These are phyloP conservation scores for Bombus picipes DNA, from an alignment of 1,140 invertebrate genomes.

Conservation along the genomic window DNA sequence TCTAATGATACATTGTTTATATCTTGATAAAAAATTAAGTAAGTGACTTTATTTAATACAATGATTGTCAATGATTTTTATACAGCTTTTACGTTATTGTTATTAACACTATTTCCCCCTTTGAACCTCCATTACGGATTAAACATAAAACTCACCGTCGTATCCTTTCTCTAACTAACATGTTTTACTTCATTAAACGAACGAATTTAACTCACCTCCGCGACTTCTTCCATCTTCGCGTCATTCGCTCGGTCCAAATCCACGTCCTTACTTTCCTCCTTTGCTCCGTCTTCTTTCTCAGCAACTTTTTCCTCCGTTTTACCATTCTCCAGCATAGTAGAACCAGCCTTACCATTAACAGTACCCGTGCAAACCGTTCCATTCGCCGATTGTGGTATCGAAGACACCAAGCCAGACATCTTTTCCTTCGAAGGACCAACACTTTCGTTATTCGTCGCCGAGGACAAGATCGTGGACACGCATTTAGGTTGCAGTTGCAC, in stretches of 20 bases:
- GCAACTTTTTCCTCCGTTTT: background rate
- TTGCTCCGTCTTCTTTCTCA: background rate
- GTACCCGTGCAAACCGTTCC: background rate
- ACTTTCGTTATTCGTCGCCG: background rate
- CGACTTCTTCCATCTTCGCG: constrained; percentile 14
- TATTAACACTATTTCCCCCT: background rate
- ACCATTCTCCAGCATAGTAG: background rate
- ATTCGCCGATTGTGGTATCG: background rate
- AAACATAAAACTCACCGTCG: background rate
- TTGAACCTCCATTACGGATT: background rate
- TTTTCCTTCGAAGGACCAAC: background rate
- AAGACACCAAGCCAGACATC: background rate
- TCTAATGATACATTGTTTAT: background rate
- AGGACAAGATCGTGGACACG: constrained; percentile 9
- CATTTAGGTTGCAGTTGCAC: constrained; percentile 21
- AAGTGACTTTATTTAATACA: background rate
- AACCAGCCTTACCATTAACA: background rate
- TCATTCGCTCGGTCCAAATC: background rate
- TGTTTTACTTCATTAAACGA: background rate
- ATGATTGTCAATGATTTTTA: background rate
- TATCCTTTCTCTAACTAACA: background rate
- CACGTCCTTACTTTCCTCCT: background rate
- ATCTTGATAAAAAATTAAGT: background rate
- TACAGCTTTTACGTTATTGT: too few relatives aligned
- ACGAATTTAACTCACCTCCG: background rate